Evolutionary conservation across 2,888 invertebrate genomes (phyloP), one percentile per base, ranked within the genome.

Genomic region (Melieria picta): DNA sequence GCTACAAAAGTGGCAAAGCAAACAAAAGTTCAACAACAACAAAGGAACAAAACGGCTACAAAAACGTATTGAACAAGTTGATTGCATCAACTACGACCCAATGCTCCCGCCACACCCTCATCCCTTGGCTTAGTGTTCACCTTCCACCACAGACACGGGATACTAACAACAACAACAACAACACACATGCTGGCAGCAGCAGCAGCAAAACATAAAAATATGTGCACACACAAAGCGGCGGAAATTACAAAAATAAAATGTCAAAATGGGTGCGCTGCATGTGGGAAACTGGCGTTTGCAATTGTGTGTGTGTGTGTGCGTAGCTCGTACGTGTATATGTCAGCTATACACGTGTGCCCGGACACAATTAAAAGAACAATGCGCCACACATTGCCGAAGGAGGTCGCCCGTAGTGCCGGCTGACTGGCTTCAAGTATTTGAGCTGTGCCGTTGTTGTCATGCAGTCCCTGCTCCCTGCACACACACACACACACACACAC

Each of bases 41-140:
- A 30, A 30, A 30, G 30, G 30, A 30, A 30, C 16, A 30, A 3
- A 30, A 3, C 50, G 11, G 2, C 3, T 10, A 50, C 50, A 50
- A 62, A 16, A 60, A 48, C 43, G 45, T 65, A 64, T 65, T 65
- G 58, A 70, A 16, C 64, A 52, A 65, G 45, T 58, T 65, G 70
- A 70, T 65, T 70, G 65, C 55, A 65, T 50, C 60, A 70, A 60
- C 4, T 42, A 46, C 60, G 30, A 58, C 9, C 7, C 60, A 50
- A 13, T 67, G 50, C 13, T 30, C 0, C 16, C 16, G 30, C 30
- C 30, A 30, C 30, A 30, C 30, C 30, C 30, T 30, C 30, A 30
- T 30, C 30, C 30, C 30, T 30, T 30, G 3, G 30, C 30, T 30
- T 30, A 30, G 2, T 2, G 30, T 2, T 30, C 30, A 30, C 30